Base-by-base conservation (phyloP, 2,113 vertebrate species). In the Dryoscopus gambensis region DNA sequence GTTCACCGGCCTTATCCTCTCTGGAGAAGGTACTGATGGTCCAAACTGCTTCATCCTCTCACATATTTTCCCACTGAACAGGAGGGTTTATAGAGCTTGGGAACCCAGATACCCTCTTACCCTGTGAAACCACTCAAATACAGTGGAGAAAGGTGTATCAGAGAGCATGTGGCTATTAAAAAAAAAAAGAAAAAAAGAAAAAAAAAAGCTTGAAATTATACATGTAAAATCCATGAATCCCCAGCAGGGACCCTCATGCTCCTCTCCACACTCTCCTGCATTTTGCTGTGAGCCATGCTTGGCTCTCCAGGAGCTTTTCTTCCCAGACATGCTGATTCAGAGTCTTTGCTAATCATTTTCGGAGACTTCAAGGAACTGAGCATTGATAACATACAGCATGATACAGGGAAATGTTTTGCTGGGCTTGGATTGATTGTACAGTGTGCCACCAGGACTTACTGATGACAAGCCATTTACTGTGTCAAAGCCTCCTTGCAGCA, bases 371-470 rank as follows among this genome's bases (percentile, higher is more conserved):
- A 71, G 44, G 52, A 80, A 35, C 39, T 27, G 23, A 24, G 33
- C 0, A 0, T 15, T 67, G 60, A 44, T 55, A 14, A 23, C 0
- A 0, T 37, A 17, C 12, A 27, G 40, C 0, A 5, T 13, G 71
- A 40, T 21, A 35, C 1, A 8, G 39, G 59, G 22, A 15, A 46
- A 21, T 33, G 35, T 68, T 90, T 49, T 57, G 16, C 64, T 68
- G 44, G 35, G 50, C 64, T 80, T 1, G 1, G 39, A 55, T 21
- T 31, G 77, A 81, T 50, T 7, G 31, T 35, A 1, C 2, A 10
- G 40, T 1, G 21, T 71, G 57, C 62, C 42, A 37, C 31, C 59
- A 35, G 60, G 0, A 4, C 33, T 27, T 71, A 31, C 0, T 37
- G 75, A 47, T 39, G 44, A 47, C 87, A 60, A 60, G 15, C 37